These are phyloP conservation scores for Epizoanthus illoricatus DNA, from an alignment of 92 coral and sea anemone genomes.

Conservation along the genomic window DNA sequence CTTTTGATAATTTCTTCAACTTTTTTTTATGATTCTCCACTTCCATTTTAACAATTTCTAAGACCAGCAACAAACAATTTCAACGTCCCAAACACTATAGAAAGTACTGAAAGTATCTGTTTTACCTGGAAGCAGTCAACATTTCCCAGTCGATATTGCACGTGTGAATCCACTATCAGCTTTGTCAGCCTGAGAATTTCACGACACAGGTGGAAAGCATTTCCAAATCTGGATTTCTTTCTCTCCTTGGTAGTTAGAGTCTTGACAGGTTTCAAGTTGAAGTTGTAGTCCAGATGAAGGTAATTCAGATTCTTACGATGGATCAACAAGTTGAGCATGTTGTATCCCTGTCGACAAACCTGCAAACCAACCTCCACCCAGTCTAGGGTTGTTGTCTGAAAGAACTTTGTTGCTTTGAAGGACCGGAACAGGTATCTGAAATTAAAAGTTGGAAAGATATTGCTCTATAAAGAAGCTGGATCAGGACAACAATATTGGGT, in stretches of 20 bases:
- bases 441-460: conserved; percentile 2
- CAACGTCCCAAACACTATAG: too few relatives aligned
- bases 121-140: conserved; percentile 95
- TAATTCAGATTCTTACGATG: conserved; percentile 98
- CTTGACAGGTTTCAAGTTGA: conserved; percentile 95
- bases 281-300: conserved; percentile 98
- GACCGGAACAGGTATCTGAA: conserved; percentile 96
- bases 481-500: background rate
- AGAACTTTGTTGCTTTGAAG: conserved; percentile 97
- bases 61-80: too few relatives aligned
- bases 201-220: conserved; percentile 98
- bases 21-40: too few relatives aligned
- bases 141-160: conserved; percentile 97
- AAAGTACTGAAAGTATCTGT: too few relatives aligned
- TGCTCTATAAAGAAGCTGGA: too few relatives aligned
- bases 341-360: conserved; percentile 99
- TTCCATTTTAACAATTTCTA: too few relatives aligned
- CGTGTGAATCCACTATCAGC: conserved; percentile 94
- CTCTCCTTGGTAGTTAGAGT: conserved; percentile 97
- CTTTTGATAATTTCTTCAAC: too few relatives aligned
- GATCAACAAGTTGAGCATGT: conserved; percentile 96
- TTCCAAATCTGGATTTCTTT: conserved; percentile 99
- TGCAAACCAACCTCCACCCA: conserved; percentile 98
- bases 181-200: conserved; percentile 95
- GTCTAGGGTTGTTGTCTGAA: conserved; percentile 98